Percentiles rank a stretch among this genome's conserved stretches.
These are phyloP conservation scores for Ptilorrhoa leucosticta DNA, from an alignment of 2,113 vertebrate genomes.

Conservation along the genomic window DNA sequence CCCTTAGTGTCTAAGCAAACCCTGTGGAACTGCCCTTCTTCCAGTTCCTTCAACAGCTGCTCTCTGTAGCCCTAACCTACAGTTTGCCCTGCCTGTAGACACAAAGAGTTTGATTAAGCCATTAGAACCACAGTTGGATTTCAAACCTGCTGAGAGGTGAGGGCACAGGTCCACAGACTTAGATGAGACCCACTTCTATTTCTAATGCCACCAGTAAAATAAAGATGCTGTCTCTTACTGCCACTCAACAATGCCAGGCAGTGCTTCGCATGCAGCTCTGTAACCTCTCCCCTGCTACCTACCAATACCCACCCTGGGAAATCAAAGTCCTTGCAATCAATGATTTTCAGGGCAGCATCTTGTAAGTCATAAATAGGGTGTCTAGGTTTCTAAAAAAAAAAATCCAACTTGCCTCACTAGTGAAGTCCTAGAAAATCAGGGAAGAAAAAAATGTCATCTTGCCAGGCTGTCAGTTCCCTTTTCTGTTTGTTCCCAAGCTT, in stretches of 20 bases:
- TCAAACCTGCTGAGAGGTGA: neutral
- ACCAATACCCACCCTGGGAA: neutral
- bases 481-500: neutral
- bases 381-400: neutral
- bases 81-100: neutral
- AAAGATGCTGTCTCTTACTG: neutral
- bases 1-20: neutral
- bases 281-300: neutral
- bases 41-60: neutral
- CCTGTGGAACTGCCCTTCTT: neutral
- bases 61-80: neutral
- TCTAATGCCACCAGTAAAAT: neutral
- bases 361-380: neutral
- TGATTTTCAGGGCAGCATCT: neutral
- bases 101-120: neutral
- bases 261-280: neutral
- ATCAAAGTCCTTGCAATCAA: neutral
- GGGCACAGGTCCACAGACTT: neutral
- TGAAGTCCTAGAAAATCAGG: neutral
- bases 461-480: slow-evolving; percentile 10
- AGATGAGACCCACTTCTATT: neutral
- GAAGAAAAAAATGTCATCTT: slow-evolving; percentile 13
- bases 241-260: neutral
- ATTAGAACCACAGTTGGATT: neutral
- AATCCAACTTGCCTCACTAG: neutral